phyloP scores from a whole-genome alignment of 2,113 vertebrate species.

The Nothobranchius furzeri region DNA sequence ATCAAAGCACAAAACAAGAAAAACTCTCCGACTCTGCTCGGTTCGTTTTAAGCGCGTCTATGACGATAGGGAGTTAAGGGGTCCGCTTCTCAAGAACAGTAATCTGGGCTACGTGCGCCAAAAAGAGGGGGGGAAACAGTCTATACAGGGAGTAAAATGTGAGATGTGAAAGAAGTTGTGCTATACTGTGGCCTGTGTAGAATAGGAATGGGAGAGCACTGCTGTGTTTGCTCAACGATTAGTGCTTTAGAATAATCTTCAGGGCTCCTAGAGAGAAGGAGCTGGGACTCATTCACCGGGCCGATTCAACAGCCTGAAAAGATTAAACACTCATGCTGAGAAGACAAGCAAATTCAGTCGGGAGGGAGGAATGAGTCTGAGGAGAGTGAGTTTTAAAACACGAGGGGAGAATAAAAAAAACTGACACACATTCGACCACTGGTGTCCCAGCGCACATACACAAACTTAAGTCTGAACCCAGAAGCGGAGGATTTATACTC shows the following conservation, averaged over 20 bases:
- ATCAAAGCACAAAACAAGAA: slow-evolving; percentile 64
- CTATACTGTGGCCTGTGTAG: slow-evolving; percentile 93
- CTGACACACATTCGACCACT: slow-evolving; percentile 52
- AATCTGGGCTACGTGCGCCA: slow-evolving; percentile 67
- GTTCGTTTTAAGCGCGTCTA: slow-evolving; percentile 57
- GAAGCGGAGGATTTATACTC: slow-evolving; percentile 48
- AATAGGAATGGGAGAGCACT: slow-evolving; percentile 90
- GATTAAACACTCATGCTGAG: slow-evolving; percentile 99
- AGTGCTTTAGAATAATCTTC: slow-evolving; percentile 99
- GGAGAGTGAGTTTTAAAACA: slow-evolving; percentile 66
- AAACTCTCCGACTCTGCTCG: slow-evolving; percentile 48
- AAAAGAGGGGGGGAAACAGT: slow-evolving; percentile 69
- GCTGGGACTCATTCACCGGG: slow-evolving; percentile 97
- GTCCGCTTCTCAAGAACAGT: slow-evolving; percentile 71
- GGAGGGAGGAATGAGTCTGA: slow-evolving; percentile 89
- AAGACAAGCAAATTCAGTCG: slow-evolving; percentile 98
- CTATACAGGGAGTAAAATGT: slow-evolving; percentile 62
- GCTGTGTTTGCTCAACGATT: slow-evolving; percentile 99
- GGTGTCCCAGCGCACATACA: slow-evolving; percentile 52
- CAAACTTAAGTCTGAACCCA: slow-evolving; percentile 42
- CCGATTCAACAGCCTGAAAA: slow-evolving; percentile 98
- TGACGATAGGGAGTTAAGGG: slow-evolving; percentile 44
- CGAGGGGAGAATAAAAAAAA: slow-evolving; percentile 21
- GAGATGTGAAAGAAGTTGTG: slow-evolving; percentile 80
- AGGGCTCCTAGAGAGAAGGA: slow-evolving; percentile 95